phyloP scores from a whole-genome alignment of 2,888 invertebrate genomes.

The Bugula neritina region DNA sequence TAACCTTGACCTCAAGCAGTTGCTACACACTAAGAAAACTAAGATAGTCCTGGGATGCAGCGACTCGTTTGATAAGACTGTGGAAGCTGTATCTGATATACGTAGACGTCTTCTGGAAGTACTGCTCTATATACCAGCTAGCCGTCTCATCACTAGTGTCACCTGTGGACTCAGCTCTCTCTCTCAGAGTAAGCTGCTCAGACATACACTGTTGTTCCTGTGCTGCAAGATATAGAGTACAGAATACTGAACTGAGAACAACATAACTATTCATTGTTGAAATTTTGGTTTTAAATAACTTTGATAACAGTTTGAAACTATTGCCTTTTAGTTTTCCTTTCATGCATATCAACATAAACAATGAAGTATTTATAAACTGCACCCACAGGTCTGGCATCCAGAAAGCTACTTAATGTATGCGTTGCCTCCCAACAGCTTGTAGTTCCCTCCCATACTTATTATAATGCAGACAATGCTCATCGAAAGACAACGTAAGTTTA shows the following conservation, averaged over 20 bases:
- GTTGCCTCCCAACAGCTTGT: background rate
- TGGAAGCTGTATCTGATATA: background rate
- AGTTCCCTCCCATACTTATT: background rate
- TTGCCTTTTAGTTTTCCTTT: too few species aligned
- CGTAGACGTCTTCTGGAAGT: background rate
- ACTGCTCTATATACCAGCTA: background rate
- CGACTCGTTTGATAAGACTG: background rate
- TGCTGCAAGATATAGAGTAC: too few species aligned
- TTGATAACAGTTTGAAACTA: too few species aligned
- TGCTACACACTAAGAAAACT: background rate
- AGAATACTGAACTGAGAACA: too few species aligned
- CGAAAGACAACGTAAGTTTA: too few species aligned
- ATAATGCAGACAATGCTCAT: too few species aligned
- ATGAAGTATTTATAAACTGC: too few species aligned
- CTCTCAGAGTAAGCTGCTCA: background rate
- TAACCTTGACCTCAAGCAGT: background rate
- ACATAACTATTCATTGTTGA: too few species aligned
- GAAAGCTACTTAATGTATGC: slow-evolving; percentile 9
- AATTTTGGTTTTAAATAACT: too few species aligned
- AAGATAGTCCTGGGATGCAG: background rate
- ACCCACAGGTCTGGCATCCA: background rate
- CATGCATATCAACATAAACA: too few species aligned
- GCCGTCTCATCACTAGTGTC: background rate
- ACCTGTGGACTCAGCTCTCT: slow-evolving; percentile 9
- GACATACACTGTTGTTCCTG: too few species aligned